Conservation (phyloP, 2,888 invertebrate genomes). For the Xanthia togata region DNA sequence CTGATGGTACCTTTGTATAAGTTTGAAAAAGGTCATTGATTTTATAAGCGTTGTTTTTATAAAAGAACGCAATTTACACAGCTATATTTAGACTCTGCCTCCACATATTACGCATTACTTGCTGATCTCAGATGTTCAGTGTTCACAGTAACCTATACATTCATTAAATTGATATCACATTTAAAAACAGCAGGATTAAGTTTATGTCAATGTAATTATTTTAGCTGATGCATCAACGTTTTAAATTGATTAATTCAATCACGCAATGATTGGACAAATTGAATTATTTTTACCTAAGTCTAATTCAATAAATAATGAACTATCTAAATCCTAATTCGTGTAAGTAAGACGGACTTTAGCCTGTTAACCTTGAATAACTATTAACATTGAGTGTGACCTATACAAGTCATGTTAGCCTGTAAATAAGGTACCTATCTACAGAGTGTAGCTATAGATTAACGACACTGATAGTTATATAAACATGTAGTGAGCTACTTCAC, state of each 20-base stretch:
- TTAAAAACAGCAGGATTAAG: slow-evolving; percentile 6
- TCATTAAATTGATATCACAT: background rate
- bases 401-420: slow-evolving; percentile 31
- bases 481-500: slow-evolving; percentile 1
- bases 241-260: slow-evolving; percentile 9
- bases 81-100: slow-evolving; percentile 25
- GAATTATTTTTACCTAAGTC: no score
- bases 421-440: slow-evolving; percentile 12
- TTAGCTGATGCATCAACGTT: background rate
- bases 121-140: slow-evolving; percentile 1
- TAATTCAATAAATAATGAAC: background rate
- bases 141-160: background rate
- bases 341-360: slow-evolving; percentile 16
- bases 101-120: slow-evolving; percentile 33
- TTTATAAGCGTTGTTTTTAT: slow-evolving; percentile 21
- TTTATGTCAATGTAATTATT: slow-evolving; percentile 7
- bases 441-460: background rate
- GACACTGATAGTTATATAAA: slow-evolving; percentile 33
- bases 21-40: slow-evolving; percentile 27
- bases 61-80: slow-evolving; percentile 31
- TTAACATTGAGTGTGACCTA: slow-evolving; percentile 42
- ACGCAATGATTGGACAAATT: background rate
- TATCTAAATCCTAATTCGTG: slow-evolving; percentile 15
- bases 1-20: background rate
- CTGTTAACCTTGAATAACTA: slow-evolving; percentile 9